Base-by-base conservation (phyloP, 2,797 vertebrate species). In the Alcedo atthis region DNA sequence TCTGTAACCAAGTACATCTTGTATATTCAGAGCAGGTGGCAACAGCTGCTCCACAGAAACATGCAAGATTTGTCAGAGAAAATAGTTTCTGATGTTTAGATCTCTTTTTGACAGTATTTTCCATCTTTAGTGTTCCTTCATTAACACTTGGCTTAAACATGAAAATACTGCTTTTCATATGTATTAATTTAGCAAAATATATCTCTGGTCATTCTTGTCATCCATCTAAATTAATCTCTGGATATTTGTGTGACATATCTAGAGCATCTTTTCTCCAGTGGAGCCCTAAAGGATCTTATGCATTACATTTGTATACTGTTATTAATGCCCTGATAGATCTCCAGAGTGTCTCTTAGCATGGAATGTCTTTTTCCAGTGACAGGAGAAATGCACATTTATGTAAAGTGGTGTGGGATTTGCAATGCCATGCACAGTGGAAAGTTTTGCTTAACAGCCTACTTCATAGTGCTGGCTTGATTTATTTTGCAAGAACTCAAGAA, bases 381-480 rank as follows among this genome's bases (percentile, higher is more conserved):
- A 88, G 57, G 3, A 90, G 48, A 71, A 89, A 81, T 2, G 17
- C 5, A 7, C 42, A 49, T 73, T 90, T 77, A 54, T n/a, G 33
- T 74, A 40, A 90, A 91, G 54, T 21, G 46, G 25, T n/a, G 64
- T 68, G 75, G 49, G 75, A 90, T 92, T 89, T 88, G 68, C 78
- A 76, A 40, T 63, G 63, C 45, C 80, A 84, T 0, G 1, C 75
- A 64, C 21, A 71, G 49, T 7, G 16, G n/a, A 84, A 75, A 57
- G 48, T 85, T 67, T 64, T 79, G 74, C 45, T 87, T 86, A 89
- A 85, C 67, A 89, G 45, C n/a, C 63, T 35, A 18, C 51, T 84
- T 73, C 80, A 40, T 6, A 70, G 24, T 8, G 26, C 8, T 0
- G 2, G 61, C 30, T 85, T 77, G 37, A 43, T 68, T 85, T 81